Percentiles rank a stretch among this genome's conserved stretches.
These are phyloP conservation scores for Phyllostomus discolor DNA, from an alignment of 2,113 vertebrate genomes.

Conservation along the genomic window DNA sequence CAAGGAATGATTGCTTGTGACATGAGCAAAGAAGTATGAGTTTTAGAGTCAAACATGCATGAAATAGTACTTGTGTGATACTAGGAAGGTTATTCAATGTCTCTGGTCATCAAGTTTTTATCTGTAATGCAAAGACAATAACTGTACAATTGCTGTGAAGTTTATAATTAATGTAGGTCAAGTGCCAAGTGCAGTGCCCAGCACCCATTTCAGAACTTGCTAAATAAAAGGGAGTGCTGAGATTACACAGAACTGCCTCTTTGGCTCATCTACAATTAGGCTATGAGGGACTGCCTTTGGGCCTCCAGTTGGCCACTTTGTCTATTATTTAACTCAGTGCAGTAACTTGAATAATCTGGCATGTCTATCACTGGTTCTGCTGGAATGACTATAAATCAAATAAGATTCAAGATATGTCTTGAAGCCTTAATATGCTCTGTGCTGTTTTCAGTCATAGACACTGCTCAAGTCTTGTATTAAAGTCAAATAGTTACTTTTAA, in stretches of 20 bases:
- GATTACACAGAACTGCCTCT: neutral
- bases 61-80: neutral
- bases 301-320: neutral
- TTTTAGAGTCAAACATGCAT: neutral
- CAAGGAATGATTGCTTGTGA: neutral
- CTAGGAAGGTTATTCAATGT: neutral
- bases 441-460: neutral
- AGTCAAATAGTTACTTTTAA: constrained; percentile 44
- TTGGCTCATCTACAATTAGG: neutral
- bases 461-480: neutral
- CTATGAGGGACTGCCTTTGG: neutral
- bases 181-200: neutral
- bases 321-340: neutral
- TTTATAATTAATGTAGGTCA: neutral
- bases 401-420: neutral
- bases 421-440: neutral
- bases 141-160: neutral
- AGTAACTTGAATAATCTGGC: neutral
- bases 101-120: neutral
- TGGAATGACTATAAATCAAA: neutral
- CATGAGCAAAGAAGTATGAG: neutral
- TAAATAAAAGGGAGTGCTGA: neutral
- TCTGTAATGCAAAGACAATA: neutral
- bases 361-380: neutral
- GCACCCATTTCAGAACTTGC: neutral